Conservation (phyloP, 2,888 invertebrate species). For the Elmis aenea region DNA sequence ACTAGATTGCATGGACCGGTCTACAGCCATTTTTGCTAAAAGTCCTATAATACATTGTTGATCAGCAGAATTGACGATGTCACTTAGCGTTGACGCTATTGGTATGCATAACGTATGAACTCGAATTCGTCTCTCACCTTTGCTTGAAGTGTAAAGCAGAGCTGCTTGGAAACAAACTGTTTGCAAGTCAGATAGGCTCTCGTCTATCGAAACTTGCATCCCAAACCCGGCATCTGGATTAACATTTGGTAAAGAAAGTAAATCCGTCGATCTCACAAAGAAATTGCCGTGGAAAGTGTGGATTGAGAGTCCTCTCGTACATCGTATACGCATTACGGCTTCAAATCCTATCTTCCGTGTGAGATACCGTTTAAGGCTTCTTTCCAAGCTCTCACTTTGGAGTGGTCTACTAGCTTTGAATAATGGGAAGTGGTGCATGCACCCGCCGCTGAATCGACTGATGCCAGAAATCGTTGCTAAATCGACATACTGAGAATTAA, state of each 20-base stretch:
- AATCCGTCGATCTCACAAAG: constrained; percentile 96
- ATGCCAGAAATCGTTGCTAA: constrained; percentile 90
- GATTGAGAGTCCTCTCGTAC: constrained; percentile 88
- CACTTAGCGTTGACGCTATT: constrained; percentile 75
- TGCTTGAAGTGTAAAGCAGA: constrained; percentile 90
- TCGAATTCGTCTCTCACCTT: constrained; percentile 92
- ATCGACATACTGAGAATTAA: constrained; percentile 92
- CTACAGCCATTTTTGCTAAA: constrained; percentile 96
- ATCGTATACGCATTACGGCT: constrained; percentile 95
- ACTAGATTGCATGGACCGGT: constrained; percentile 79
- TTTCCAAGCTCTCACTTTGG: constrained; percentile 69
- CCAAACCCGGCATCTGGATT: constrained; percentile 98
- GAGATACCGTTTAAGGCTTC: constrained; percentile 81
- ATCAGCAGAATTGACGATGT: constrained; percentile 86
- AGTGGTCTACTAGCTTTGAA: constrained; percentile 68
- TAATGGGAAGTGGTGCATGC: constrained; percentile 87
- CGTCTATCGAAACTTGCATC: constrained; percentile 96
- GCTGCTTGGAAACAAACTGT: constrained; percentile 97
- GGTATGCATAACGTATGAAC: constrained; percentile 97
- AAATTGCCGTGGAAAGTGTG: constrained; percentile 99
- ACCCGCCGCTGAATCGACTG: constrained; percentile 92
- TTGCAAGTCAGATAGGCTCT: constrained; percentile 78
- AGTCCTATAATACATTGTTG: constrained; percentile 89
- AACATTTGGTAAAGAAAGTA: constrained; percentile 92
- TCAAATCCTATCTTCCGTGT: constrained; percentile 98